phyloP scores from a whole-genome alignment of 2,113 vertebrate species.

The Genyomyrus donnyi region DNA sequence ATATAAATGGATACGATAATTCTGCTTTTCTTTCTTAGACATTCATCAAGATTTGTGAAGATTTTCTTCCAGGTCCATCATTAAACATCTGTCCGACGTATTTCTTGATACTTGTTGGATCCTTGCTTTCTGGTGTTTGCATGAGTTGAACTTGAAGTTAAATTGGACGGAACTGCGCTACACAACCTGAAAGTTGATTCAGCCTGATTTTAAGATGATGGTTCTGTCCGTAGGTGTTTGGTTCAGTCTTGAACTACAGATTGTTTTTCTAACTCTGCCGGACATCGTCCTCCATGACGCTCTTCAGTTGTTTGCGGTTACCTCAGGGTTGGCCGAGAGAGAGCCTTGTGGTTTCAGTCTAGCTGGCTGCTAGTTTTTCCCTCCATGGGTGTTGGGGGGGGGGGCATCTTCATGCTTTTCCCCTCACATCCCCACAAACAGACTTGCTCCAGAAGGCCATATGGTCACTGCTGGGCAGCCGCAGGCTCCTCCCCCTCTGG shows the following conservation, averaged over 20 bases:
- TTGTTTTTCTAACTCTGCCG: neutral
- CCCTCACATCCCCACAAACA: slow-evolving; percentile 5
- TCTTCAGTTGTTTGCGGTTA: neutral
- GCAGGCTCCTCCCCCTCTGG: slow-evolving; percentile 47
- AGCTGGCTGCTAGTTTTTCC: neutral
- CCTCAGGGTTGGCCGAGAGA: neutral
- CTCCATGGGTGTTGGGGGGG: neutral
- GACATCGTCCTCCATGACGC: neutral
- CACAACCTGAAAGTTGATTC: too few relatives aligned
- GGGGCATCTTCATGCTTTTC: neutral
- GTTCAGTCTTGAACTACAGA: neutral
- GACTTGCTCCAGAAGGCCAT: slow-evolving; percentile 52
- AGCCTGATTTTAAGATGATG: neutral
- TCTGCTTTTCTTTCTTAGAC: neutral
- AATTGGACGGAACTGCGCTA: neutral
- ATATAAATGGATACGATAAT: neutral
- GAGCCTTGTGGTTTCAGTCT: neutral
- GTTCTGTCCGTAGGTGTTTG: neutral
- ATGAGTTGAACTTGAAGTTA: neutral
- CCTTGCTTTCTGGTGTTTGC: neutral
- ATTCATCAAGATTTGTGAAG: too few relatives aligned
- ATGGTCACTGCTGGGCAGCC: slow-evolving; percentile 61
- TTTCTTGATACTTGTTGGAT: neutral
- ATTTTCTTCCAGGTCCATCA: neutral
- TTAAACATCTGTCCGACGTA: neutral